Evolutionary conservation across 2,113 vertebrate genomes (phyloP).

Genomic region (Platycercus adscitus): DNA sequence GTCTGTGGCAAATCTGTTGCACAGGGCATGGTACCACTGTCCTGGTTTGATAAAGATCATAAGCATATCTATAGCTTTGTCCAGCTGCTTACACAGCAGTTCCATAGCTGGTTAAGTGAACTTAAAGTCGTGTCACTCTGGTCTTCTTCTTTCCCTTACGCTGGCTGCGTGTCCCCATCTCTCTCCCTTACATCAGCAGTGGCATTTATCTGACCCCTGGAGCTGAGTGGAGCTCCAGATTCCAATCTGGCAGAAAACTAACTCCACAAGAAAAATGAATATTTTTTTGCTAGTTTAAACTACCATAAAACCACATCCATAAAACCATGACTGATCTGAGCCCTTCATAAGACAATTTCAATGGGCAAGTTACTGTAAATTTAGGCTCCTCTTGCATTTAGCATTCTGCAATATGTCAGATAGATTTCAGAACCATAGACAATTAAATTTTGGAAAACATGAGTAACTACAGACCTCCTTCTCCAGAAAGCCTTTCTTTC

Average conservation of each 20-base stretch:
- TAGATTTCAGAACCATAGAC: background rate
- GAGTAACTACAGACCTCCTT: background rate
- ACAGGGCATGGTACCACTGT: background rate
- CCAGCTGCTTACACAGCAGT: background rate
- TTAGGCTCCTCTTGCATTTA: background rate
- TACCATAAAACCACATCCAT: background rate
- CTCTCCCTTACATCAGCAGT: background rate
- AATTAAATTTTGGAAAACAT: background rate
- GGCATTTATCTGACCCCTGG: background rate
- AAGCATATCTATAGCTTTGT: background rate
- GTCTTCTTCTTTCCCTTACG: background rate
- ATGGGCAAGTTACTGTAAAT: background rate
- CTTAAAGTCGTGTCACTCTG: background rate
- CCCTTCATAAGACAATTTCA: background rate
- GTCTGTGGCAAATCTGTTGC: no score
- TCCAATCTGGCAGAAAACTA: background rate
- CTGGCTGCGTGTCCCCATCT: background rate
- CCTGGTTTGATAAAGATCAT: background rate
- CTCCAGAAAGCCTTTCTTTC: background rate
- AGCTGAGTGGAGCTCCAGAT: background rate
- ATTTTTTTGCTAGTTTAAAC: background rate
- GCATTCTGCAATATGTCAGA: background rate
- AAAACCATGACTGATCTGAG: background rate
- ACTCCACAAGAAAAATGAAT: background rate
- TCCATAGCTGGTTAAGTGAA: background rate